Evolutionary conservation across 2,888 invertebrate genomes (phyloP).

Genomic region (Colletes collaris): DNA sequence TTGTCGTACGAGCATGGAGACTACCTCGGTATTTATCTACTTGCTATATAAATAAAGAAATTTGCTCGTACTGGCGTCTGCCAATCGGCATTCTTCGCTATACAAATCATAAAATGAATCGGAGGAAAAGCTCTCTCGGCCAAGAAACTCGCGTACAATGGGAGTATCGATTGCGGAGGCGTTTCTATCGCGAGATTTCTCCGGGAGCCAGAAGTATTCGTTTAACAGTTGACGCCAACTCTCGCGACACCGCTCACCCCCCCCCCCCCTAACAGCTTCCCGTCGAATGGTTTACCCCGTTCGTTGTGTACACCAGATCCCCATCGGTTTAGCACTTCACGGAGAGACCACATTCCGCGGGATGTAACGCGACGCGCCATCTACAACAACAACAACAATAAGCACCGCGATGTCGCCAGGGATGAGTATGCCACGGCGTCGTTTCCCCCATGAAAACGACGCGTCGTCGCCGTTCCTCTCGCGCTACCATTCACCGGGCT

Average conservation of each 20-base stretch:
- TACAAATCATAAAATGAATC: too few relatives aligned
- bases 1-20: too few relatives aligned
- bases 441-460: conserved; percentile 1
- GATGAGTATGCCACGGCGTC: conserved; percentile 33
- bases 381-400: conserved; percentile 7
- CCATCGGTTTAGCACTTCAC: conserved; percentile 24
- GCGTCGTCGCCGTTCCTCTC: conserved; percentile 8
- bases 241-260: neutral
- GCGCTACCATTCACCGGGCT: conserved; percentile 10
- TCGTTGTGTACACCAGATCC: neutral
- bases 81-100: too few relatives aligned
- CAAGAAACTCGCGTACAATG: neutral
- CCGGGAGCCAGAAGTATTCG: conserved; percentile 32
- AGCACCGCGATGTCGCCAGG: conserved; percentile 4
- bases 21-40: too few relatives aligned
- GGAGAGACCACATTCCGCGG: conserved; percentile 22
- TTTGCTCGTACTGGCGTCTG: too few relatives aligned
- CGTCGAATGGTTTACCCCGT: conserved; percentile 10
- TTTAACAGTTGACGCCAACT: conserved; percentile 13
- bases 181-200: conserved; percentile 31
- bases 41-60: too few relatives aligned
- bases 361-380: conserved; percentile 1
- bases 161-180: conserved; percentile 39
- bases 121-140: too few relatives aligned
- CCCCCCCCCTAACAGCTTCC: neutral